These are phyloP conservation scores for Tympanuchus pallidicinctus DNA, from an alignment of 2,113 vertebrate genomes.

Conservation along the genomic window DNA sequence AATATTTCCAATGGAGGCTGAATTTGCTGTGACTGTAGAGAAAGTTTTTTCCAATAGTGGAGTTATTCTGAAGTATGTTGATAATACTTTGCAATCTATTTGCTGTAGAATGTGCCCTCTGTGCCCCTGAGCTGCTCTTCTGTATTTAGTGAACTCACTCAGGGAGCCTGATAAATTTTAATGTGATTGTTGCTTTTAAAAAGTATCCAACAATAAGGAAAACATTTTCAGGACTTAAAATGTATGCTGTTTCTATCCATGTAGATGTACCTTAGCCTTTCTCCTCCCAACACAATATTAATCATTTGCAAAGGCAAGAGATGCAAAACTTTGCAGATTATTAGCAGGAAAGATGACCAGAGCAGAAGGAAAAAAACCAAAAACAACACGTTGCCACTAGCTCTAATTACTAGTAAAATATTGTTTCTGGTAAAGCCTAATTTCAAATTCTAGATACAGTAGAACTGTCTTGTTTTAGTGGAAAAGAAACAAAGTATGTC, in stretches of 20 bases:
- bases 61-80: neutral
- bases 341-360: neutral
- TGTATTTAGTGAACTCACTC: neutral
- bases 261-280: slow-evolving; percentile 19
- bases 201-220: neutral
- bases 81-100: neutral
- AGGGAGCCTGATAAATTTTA: neutral
- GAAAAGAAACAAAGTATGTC: neutral
- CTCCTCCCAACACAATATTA: neutral
- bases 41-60: neutral
- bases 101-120: neutral
- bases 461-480: neutral
- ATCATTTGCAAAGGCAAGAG: neutral
- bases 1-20: neutral
- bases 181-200: neutral
- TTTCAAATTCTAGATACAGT: slow-evolving; percentile 15
- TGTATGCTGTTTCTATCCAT: slow-evolving; percentile 46
- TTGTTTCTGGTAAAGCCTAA: neutral
- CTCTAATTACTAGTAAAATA: slow-evolving; percentile 6
- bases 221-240: neutral
- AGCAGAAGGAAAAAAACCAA: neutral
- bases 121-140: neutral
- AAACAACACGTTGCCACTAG: neutral
- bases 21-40: neutral
- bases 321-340: neutral